A percentile compares a stretch with the other conserved stretches of the same genome.
Evolutionary conservation across 2,888 invertebrate genomes (phyloP).

Genomic region (Amphimallon solstitiale): DNA sequence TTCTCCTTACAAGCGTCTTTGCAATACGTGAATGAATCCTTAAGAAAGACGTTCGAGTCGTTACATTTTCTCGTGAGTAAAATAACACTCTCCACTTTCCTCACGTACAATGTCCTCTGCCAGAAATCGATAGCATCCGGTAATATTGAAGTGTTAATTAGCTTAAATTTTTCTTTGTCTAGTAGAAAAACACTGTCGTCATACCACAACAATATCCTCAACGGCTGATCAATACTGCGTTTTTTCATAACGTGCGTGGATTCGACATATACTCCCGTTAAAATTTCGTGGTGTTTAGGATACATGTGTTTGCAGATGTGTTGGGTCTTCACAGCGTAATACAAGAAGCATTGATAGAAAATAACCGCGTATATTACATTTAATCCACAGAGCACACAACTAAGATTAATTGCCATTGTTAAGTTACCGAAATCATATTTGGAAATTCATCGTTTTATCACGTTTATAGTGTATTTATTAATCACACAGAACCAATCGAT

Average conservation of each 20-base stretch:
- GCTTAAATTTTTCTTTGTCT: slow-evolving; percentile 46
- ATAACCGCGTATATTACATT: not conserved
- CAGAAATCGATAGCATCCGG: slow-evolving; percentile 94
- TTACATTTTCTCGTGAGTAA: slow-evolving; percentile 90
- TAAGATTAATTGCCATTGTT: too few species aligned
- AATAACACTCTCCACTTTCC: slow-evolving; percentile 86
- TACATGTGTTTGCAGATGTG: slow-evolving; percentile 16
- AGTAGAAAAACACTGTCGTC: slow-evolving; percentile 90
- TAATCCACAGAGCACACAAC: too few species aligned
- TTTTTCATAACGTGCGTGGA: slow-evolving; percentile 80
- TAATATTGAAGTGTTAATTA: slow-evolving; percentile 82
- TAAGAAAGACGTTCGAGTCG: slow-evolving; percentile 86
- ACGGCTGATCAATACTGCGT: slow-evolving; percentile 82
- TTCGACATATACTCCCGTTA: slow-evolving; percentile 85
- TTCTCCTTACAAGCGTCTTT: slow-evolving; percentile 82
- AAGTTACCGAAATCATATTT: too few species aligned
- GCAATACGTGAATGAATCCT: slow-evolving; percentile 86
- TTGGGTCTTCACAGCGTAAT: not conserved
- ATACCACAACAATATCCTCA: slow-evolving; percentile 86
- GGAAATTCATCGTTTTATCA: too few species aligned
- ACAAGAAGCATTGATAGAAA: slow-evolving; percentile 17
- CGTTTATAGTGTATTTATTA: too few species aligned
- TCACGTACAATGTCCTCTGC: slow-evolving; percentile 90
- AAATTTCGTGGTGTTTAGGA: slow-evolving; percentile 67
- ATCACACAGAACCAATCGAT: too few species aligned